A percentile compares a stretch with the other conserved stretches of the same genome.
Conservation (phyloP, 2,797 vertebrate species). For the Artibeus jamaicensis region DNA sequence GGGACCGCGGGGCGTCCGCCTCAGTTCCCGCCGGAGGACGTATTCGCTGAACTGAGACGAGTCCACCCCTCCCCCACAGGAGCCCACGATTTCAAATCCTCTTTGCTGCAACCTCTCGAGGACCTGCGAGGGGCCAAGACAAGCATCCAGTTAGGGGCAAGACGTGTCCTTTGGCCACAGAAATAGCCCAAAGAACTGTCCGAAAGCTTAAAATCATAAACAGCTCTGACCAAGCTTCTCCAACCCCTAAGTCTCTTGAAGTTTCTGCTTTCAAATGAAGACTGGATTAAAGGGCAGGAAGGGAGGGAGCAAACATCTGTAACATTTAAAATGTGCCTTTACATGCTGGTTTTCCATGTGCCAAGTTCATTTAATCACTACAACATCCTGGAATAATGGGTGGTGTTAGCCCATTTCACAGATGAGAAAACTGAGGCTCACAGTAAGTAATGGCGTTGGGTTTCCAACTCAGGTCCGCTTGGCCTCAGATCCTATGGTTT, state of each 20-base stretch:
- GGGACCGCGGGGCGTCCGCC: constrained; percentile 92
- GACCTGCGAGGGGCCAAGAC: constrained; percentile 85
- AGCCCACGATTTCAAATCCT: constrained; percentile 96
- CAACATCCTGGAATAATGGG: fast-evolving
- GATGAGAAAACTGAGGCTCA: not conserved
- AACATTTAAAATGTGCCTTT: not conserved
- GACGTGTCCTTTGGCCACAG: not conserved
- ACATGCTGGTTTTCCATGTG: not conserved
- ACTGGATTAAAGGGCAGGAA: not conserved
- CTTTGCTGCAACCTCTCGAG: constrained; percentile 97
- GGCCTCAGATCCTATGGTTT: not conserved
- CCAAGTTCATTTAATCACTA: not conserved
- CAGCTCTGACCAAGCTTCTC: not conserved
- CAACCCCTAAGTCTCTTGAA: not conserved
- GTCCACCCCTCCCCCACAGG: constrained; percentile 97
- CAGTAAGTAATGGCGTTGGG: not conserved
- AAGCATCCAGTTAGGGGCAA: not conserved
- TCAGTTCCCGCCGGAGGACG: constrained; percentile 95
- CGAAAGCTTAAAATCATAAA: not conserved
- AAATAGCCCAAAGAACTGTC: not conserved
- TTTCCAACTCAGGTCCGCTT: not conserved
- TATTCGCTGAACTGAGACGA: constrained; percentile 99
- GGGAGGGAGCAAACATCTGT: not conserved
- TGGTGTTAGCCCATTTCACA: not conserved
- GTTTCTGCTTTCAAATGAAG: not conserved